A percentile compares a stretch with the other conserved stretches of the same genome.
Conservation (phyloP, 2,113 vertebrate species). For the Gila orcuttii region DNA sequence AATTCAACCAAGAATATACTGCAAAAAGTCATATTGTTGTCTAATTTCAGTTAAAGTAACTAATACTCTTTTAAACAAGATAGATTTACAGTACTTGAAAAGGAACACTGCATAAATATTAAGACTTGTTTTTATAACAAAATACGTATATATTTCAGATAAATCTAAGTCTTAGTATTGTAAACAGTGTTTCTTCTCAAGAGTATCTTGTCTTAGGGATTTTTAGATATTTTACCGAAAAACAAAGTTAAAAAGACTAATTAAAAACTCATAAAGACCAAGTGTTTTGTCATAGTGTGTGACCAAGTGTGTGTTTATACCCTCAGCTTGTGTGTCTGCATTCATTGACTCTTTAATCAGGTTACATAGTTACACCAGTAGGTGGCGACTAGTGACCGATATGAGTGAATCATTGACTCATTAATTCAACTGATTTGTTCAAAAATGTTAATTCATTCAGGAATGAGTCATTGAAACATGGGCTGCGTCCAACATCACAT, state of each 20-base stretch:
- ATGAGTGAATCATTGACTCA: background rate
- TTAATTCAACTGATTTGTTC: background rate
- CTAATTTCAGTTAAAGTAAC: background rate
- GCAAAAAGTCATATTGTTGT: background rate
- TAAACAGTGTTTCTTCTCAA: background rate
- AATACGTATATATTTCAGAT: background rate
- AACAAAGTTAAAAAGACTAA: background rate
- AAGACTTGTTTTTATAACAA: background rate
- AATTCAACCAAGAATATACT: background rate
- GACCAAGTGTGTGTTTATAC: too few species aligned
- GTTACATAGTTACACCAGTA: background rate
- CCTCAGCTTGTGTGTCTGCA: too few species aligned
- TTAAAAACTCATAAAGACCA: background rate
- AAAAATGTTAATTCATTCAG: background rate
- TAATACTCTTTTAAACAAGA: background rate
- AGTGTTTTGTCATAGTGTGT: too few species aligned
- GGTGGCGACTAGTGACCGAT: background rate
- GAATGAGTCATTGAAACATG: background rate
- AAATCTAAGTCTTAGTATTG: background rate
- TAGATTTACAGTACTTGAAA: background rate
- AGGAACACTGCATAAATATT: background rate
- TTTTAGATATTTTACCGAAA: background rate
- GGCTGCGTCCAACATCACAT: background rate
- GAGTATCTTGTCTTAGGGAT: background rate
- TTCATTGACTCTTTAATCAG: background rate